Conservation (phyloP, 2,888 invertebrate species). For the Drosophila parthenogenetica region DNA sequence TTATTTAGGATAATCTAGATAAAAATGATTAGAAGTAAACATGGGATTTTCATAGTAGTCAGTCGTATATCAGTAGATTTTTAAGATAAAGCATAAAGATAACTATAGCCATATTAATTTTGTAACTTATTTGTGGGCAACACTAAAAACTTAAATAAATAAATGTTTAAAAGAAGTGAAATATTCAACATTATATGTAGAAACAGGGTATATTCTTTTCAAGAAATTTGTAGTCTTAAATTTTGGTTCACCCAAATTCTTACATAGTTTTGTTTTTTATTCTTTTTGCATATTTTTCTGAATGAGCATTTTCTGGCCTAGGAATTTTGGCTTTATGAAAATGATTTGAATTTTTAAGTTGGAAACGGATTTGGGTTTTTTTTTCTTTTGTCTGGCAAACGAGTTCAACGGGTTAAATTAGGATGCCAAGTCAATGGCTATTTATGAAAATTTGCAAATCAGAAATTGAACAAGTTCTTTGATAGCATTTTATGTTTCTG, state of each 20-base stretch:
- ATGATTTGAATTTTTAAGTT: constrained; percentile 54
- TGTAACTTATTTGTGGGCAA: too few relatives aligned
- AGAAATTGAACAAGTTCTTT: constrained; percentile 55
- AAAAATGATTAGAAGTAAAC: too few relatives aligned
- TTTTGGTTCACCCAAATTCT: constrained; percentile 6
- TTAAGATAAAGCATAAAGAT: too few relatives aligned
- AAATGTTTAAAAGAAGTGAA: too few relatives aligned
- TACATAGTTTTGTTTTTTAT: constrained; percentile 1
- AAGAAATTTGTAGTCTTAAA: neutral
- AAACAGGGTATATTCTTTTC: neutral
- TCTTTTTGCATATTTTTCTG: constrained; percentile 18
- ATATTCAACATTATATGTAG: neutral
- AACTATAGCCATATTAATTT: too few relatives aligned
- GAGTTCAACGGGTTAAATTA: constrained; percentile 64
- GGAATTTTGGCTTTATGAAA: constrained; percentile 50
- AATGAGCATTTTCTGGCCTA: constrained; percentile 43
- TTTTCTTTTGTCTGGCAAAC: constrained; percentile 47
- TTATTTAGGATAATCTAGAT: too few relatives aligned
- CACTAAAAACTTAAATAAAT: too few relatives aligned
- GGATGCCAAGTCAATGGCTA: constrained; percentile 46
- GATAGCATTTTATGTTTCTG: constrained; percentile 38
- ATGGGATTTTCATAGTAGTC: too few relatives aligned
- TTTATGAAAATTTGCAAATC: constrained; percentile 71
- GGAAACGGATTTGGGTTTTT: constrained; percentile 55
- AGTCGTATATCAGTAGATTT: too few relatives aligned